A percentile compares a stretch with the other conserved stretches of the same genome.
Conservation (phyloP, 2,113 vertebrate genomes). For the Planiliza haematocheilus region DNA sequence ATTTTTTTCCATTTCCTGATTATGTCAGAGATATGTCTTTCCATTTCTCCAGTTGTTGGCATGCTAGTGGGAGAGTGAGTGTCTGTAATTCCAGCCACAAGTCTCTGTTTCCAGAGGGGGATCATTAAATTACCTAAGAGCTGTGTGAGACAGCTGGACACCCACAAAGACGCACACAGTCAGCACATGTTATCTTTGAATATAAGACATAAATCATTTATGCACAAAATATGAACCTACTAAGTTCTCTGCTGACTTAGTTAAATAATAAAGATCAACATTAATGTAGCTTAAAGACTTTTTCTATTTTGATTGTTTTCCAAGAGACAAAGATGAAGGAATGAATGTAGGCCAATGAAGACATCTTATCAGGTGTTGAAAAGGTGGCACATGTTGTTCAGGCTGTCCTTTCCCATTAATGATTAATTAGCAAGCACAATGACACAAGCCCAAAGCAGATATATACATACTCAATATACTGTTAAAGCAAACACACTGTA, state of each 20-base stretch:
- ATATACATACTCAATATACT: constrained; percentile 8
- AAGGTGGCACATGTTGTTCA: neutral
- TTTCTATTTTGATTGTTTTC: too few species aligned
- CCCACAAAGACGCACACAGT: constrained; percentile 20
- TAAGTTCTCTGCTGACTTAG: neutral
- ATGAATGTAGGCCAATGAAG: neutral
- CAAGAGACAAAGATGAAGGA: too few species aligned
- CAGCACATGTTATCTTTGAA: constrained; percentile 1
- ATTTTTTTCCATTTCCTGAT: constrained; percentile 47
- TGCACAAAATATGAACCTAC: neutral
- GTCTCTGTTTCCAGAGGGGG: constrained; percentile 74
- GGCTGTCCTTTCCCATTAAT: constrained; percentile 17
- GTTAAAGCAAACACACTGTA: constrained; percentile 29
- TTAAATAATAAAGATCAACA: neutral
- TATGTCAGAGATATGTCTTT: constrained; percentile 43
- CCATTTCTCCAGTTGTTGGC: constrained; percentile 30
- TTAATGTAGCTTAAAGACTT: too few species aligned
- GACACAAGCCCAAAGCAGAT: constrained; percentile 2
- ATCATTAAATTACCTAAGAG: constrained; percentile 66
- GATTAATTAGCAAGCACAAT: constrained; percentile 13
- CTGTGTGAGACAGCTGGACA: constrained; percentile 40
- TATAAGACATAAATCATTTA: neutral
- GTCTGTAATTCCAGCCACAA: constrained; percentile 81
- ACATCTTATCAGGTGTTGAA: constrained; percentile 16
- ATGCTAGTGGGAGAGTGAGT: constrained; percentile 36